Evolutionary conservation across 2,888 invertebrate species (phyloP), one percentile per base, ranked within the genome.

Genomic region (Lycophotia porphyrea): DNA sequence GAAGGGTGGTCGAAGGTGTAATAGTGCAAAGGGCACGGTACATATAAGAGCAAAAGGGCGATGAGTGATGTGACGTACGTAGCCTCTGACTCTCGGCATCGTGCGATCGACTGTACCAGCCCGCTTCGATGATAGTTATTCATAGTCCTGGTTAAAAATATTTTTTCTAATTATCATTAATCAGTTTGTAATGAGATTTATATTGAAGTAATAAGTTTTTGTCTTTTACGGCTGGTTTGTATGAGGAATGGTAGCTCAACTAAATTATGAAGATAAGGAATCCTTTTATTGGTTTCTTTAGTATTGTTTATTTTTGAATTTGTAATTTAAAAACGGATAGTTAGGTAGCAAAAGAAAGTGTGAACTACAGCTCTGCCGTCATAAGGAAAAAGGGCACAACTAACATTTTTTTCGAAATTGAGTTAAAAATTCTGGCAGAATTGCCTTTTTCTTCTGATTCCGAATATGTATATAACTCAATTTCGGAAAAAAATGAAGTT

Each of bases 41-140:
- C 92, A 93, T 89, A 91, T 90, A 90, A 92, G 92, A 92, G 91
- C 91, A 90, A 90, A 93, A 93, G 93, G 92, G 92, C 92, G 91
- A 95, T 95, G 95, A 95, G 88, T 95, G 95, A 95, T 95, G 94
- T 92, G 94, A 92, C 93, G 92, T 92, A 87, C 90, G 92, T 93
- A 95, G 92, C 94, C 94, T 94, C 93, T 94, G 94, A 95, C 93
- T 94, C 83, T 84, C 78, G 84, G 87, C 89, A 77, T 91, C 93
- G 91, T 92, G 93, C 91, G 90, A 92, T 92, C 89, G 89, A 88
- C 91, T 91, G 91, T 90, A 87, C 90, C 80, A 84, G 83, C 85
- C 86, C 82, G 87, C 87, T 80, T 76, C 75, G 82, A 78, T 84
- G 83, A 83, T 85, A 81, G 70, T 84, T 91, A 92, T 92, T 91